phyloP scores from a whole-genome alignment of 2,113 vertebrate genomes.

The Stigmatopora nigra region DNA sequence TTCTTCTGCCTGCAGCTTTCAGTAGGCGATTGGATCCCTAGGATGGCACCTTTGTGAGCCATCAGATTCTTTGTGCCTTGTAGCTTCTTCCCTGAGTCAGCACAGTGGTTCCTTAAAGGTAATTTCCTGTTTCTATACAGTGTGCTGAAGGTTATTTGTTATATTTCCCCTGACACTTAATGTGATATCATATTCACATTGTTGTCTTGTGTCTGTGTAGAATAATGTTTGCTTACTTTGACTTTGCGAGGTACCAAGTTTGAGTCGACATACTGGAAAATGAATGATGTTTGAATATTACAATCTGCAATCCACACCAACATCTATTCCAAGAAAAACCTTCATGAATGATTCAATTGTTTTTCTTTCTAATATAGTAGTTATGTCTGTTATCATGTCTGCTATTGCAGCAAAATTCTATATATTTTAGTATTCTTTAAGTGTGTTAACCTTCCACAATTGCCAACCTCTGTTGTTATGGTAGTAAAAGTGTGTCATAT shows the following conservation, averaged over 20 bases:
- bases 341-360: background rate
- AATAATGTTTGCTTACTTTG: conserved; percentile 39
- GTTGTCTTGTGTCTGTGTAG: conserved; percentile 33
- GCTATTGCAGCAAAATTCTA: too few species aligned
- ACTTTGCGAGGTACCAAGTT: conserved; percentile 6
- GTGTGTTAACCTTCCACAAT: background rate
- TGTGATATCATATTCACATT: conserved; percentile 44
- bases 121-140: conserved; percentile 57
- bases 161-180: conserved; percentile 53
- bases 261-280: background rate
- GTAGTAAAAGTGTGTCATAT: background rate
- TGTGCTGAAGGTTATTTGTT: conserved; percentile 57
- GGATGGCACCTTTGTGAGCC: conserved; percentile 42
- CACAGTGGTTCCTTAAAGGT: conserved; percentile 50
- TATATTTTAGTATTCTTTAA: background rate
- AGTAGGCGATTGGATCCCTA: conserved; percentile 35
- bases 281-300: conserved; percentile 3
- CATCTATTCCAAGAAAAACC: background rate
- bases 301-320: background rate
- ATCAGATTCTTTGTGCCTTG: conserved; percentile 35
- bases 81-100: conserved; percentile 62
- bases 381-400: too few species aligned
- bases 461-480: background rate
- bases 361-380: background rate
- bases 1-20: conserved; percentile 21